Conservation (phyloP, 2,797 vertebrate genomes). For the Anolis apletophallus region DNA sequence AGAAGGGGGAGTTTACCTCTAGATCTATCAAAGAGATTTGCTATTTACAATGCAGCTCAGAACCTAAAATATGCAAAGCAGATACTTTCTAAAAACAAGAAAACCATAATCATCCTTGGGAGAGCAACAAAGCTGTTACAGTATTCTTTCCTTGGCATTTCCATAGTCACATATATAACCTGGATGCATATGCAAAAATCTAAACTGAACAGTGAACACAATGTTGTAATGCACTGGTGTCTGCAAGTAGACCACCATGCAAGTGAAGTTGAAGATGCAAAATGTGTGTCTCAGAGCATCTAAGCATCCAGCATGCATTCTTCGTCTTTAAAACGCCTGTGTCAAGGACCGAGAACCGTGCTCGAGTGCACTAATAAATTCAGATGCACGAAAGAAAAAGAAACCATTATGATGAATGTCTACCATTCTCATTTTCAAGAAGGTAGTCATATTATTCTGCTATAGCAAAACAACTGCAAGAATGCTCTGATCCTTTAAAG, state of each 20-base stretch:
- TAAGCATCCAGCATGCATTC: neutral
- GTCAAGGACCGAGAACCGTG: neutral
- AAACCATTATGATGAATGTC: neutral
- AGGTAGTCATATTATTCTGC: no score
- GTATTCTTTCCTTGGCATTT: constrained; percentile 11
- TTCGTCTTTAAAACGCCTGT: neutral
- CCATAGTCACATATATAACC: neutral
- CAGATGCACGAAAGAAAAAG: neutral
- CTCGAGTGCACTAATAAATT: neutral
- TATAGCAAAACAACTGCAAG: no score
- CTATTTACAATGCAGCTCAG: constrained; percentile 45
- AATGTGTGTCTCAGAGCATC: constrained; percentile 9
- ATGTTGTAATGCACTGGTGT: neutral
- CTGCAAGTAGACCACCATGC: neutral
- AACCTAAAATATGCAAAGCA: constrained; percentile 45
- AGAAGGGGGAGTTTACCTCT: constrained; percentile 48
- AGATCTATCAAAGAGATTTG: constrained; percentile 43
- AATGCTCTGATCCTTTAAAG: neutral
- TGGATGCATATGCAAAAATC: neutral
- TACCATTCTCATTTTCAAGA: neutral
- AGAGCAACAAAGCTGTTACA: neutral
- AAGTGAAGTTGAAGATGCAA: constrained; percentile 8
- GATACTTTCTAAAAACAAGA: constrained; percentile 20
- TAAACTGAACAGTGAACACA: neutral
- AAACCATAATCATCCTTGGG: neutral